These are phyloP conservation scores for Pachypanchax playfairii DNA, from an alignment of 2,113 vertebrate genomes.

Conservation along the genomic window DNA sequence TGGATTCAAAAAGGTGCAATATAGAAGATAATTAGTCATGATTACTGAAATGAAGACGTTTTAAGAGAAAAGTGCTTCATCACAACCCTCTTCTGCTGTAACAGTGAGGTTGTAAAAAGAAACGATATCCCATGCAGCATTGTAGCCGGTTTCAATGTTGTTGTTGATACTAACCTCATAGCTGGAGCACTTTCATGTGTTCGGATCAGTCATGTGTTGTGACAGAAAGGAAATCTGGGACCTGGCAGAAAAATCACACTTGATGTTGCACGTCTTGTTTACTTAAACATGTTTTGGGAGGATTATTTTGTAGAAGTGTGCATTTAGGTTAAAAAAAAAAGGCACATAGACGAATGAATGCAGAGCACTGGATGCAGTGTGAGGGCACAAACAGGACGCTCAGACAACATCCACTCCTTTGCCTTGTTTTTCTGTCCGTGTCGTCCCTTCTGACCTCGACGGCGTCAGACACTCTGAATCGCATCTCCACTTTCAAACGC, in stretches of 20 bases:
- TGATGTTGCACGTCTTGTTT: constrained; percentile 66
- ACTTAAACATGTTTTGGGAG: constrained; percentile 1
- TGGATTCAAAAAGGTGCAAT: constrained; percentile 71
- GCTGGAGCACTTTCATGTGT: constrained; percentile 71
- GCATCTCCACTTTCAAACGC: constrained; percentile 47
- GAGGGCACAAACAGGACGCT: constrained; percentile 18
- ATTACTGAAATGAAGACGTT: constrained; percentile 38
- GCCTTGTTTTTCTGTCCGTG: constrained; percentile 4
- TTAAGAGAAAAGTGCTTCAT: too few relatives aligned
- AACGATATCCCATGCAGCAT: constrained; percentile 73
- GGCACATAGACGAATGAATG: constrained; percentile 24
- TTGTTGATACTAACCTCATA: constrained; percentile 74
- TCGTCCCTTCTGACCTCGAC: constrained; percentile 33
- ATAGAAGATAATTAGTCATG: constrained; percentile 70
- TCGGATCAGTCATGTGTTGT: constrained; percentile 63
- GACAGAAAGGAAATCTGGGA: constrained; percentile 57
- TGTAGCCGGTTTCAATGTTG: constrained; percentile 76
- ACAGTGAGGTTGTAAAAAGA: constrained; percentile 55
- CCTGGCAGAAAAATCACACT: constrained; percentile 63
- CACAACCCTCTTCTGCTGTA: constrained; percentile 34
- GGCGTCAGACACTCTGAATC: constrained; percentile 11
- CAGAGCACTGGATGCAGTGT: constrained; percentile 4
- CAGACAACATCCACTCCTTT: constrained; percentile 28
- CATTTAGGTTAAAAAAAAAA: background rate
- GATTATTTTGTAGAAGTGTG: constrained; percentile 37